Base-by-base conservation (phyloP, 2,888 invertebrate species). In the Cancer borealis region DNA sequence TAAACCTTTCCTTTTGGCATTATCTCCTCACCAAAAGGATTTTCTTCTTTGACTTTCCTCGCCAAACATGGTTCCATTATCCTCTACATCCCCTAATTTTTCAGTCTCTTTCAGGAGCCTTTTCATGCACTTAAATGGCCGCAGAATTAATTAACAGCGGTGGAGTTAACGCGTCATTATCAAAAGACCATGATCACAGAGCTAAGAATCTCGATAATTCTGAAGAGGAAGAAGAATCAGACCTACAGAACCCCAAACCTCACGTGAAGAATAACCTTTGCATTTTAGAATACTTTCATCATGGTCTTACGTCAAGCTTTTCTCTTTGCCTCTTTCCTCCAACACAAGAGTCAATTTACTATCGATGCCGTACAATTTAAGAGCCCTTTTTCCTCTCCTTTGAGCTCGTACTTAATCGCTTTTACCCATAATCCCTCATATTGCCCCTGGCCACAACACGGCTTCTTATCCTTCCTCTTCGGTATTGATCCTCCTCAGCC, bases 401-500 rank as follows among this genome's bases (percentile, higher is more conserved):
- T 79, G 79, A 79, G 79, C 79, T 79, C 79, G 10, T 79, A 79
- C 30, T 79, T 79, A 79, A 79, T 79, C 79, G 79, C 30, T 79
- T 79, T 79, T 79, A 79, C 2, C 30, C 79, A 12, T 79, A 79
- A 79, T 79, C 79, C 79, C 30, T 30, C 30, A 79, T 79, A 79
- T 30, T 79, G 79, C 79, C 79, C 79, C 2, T 30, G 30, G 79
- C 79, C 79, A 79, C 79, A 30, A 79, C 79, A 79, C 79, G 79
- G 26, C 30, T 30, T 79, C 30, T 30, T 79, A 30, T 26, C 79
- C 66, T 66, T 26, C 79, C 66, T 66, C n/a, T 21, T 66, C 66
- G 14, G 79, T 79, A 79, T 79, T 79, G 79, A 79, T 79, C 79
- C 79, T 79, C 8, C 79, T 10, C 79, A 6, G 10, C 79, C 30